phyloP scores from a whole-genome alignment of 1,140 invertebrate genomes.

The Hycleus cichorii region DNA sequence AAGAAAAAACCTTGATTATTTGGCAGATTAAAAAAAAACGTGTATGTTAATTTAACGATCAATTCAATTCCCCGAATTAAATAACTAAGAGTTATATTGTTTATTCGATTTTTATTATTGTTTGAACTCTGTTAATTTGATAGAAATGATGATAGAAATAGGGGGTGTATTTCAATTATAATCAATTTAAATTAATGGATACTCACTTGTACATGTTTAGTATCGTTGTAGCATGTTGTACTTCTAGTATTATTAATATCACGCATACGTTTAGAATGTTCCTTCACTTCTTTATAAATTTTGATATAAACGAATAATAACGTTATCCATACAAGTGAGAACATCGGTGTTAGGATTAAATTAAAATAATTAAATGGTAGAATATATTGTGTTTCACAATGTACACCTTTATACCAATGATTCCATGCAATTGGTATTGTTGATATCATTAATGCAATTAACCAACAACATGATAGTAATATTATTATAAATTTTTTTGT shows the following conservation, averaged over 20 bases:
- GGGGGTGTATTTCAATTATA: no score
- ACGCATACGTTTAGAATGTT: conserved; percentile 54
- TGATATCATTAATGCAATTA: conserved; percentile 51
- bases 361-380: conserved; percentile 52
- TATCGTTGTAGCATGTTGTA: conserved; percentile 40
- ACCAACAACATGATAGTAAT: conserved; percentile 55
- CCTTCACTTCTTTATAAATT: conserved; percentile 61
- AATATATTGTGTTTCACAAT: conserved; percentile 22
- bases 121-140: no score
- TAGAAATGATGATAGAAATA: no score
- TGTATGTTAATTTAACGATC: no score
- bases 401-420: conserved; percentile 43
- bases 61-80: no score
- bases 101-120: no score
- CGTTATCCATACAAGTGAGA: conserved; percentile 57
- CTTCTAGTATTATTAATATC: conserved; percentile 31
- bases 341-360: conserved; percentile 56
- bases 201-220: conserved; percentile 57
- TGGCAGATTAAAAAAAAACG: no score
- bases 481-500: conserved; percentile 50
- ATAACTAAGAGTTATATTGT: no score
- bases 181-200: neutral
- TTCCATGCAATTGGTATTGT: conserved; percentile 64
- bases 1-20: no score
- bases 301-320: conserved; percentile 62